Conservation (phyloP, 1,140 invertebrate genomes). For the Yoshiicerus persimilis region DNA sequence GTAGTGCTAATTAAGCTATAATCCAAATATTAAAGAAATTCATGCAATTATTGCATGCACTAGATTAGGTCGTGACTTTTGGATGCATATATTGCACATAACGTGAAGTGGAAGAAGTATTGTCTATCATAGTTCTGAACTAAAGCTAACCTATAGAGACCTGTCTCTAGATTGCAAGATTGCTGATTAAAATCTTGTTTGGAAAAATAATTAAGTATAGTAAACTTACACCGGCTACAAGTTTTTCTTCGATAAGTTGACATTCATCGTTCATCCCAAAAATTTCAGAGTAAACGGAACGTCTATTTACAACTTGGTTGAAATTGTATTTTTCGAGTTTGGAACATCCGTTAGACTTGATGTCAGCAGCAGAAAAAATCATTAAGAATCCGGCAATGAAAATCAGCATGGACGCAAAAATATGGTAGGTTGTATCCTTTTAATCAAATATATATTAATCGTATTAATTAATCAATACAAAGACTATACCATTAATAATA, state of each 20-base stretch:
- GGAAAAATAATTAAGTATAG: neutral
- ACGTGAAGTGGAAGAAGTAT: too few relatives aligned
- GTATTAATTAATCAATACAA: neutral
- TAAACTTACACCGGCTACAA: conserved; percentile 15
- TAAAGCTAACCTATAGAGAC: too few relatives aligned
- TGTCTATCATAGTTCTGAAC: too few relatives aligned
- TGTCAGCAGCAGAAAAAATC: neutral
- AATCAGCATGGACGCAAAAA: neutral
- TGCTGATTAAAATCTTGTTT: too few relatives aligned
- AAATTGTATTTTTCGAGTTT: neutral
- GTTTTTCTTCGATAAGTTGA: neutral
- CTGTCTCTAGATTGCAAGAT: too few relatives aligned
- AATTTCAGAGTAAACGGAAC: neutral
- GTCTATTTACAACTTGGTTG: neutral
- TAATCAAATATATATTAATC: neutral
- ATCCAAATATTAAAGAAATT: too few relatives aligned
- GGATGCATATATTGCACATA: neutral
- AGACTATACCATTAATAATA: too few relatives aligned
- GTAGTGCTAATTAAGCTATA: too few relatives aligned
- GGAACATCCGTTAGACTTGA: neutral
- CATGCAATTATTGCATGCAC: too few relatives aligned
- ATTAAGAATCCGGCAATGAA: neutral
- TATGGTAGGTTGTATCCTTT: neutral
- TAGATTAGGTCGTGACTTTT: too few relatives aligned
- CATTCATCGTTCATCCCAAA: neutral